phyloP scores from a whole-genome alignment of 2,888 invertebrate genomes.

The Helobdella robusta region DNA sequence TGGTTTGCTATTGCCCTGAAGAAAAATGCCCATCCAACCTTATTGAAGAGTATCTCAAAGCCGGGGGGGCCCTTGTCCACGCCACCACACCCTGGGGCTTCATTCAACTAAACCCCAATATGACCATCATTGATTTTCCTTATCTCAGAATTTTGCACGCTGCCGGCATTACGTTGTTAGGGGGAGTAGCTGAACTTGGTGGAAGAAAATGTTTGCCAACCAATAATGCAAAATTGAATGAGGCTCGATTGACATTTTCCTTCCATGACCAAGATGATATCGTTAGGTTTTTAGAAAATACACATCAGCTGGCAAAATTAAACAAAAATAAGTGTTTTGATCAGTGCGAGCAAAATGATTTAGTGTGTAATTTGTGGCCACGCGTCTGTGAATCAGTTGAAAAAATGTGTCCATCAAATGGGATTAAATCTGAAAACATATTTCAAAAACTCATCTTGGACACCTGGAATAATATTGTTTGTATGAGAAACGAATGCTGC shows the following conservation, averaged over 20 bases:
- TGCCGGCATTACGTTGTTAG: constrained; percentile 21
- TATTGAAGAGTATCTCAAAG: constrained; percentile 23
- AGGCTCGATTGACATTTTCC: neutral
- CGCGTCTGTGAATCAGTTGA: neutral
- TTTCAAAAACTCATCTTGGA: neutral
- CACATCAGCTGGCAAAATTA: constrained; percentile 8
- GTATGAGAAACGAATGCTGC: neutral
- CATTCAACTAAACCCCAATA: constrained; percentile 24
- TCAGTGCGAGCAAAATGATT: no score
- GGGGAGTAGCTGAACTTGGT: neutral
- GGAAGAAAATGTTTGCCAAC: no score
- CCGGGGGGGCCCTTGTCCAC: constrained; percentile 31
- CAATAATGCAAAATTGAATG: no score
- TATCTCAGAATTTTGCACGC: constrained; percentile 24
- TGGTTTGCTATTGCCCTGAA: neutral
- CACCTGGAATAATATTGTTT: neutral
- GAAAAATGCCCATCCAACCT: neutral
- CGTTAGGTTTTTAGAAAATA: no score
- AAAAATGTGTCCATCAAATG: neutral
- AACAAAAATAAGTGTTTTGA: neutral
- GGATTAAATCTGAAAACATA: neutral
- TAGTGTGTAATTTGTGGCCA: constrained; percentile 8
- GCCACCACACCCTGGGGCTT: constrained; percentile 33
- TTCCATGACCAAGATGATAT: neutral
- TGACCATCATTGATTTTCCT: constrained; percentile 28